Evolutionary conservation across 2,113 vertebrate species (phyloP).

Genomic region (Istiophorus platypterus): DNA sequence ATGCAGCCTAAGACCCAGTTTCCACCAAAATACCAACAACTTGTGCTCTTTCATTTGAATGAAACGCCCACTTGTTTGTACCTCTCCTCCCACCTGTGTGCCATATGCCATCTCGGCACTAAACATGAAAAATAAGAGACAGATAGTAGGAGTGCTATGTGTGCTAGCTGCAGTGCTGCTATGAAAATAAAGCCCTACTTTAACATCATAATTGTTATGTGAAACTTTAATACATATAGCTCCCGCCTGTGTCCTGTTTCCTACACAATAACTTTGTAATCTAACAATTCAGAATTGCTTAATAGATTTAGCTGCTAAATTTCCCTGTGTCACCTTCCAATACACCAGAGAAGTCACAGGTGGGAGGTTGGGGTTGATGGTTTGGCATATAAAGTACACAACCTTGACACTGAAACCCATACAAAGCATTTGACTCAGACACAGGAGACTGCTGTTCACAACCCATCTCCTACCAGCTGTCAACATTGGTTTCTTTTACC

Average conservation of each 20-base stretch:
- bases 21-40: not conserved
- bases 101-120: not conserved
- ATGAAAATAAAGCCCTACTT: too few relatives aligned
- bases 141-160: not conserved
- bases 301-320: not conserved
- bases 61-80: constrained; percentile 10
- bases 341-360: not conserved
- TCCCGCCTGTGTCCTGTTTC: too few relatives aligned
- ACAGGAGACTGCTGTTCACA: not conserved
- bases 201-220: too few relatives aligned
- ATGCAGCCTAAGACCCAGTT: not conserved
- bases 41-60: not conserved
- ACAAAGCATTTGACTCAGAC: constrained; percentile 3
- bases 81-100: constrained; percentile 3
- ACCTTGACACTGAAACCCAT: not conserved
- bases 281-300: not conserved
- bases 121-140: not conserved
- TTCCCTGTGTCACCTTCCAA: not conserved
- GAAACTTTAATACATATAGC: too few relatives aligned
- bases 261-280: not conserved
- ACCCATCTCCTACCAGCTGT: not conserved
- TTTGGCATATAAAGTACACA: not conserved
- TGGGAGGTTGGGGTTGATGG: not conserved
- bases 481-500: constrained; percentile 5
- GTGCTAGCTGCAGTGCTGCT: too few relatives aligned